These are phyloP conservation scores for Apamea sordens DNA, from an alignment of 2,888 invertebrate genomes.

Conservation along the genomic window DNA sequence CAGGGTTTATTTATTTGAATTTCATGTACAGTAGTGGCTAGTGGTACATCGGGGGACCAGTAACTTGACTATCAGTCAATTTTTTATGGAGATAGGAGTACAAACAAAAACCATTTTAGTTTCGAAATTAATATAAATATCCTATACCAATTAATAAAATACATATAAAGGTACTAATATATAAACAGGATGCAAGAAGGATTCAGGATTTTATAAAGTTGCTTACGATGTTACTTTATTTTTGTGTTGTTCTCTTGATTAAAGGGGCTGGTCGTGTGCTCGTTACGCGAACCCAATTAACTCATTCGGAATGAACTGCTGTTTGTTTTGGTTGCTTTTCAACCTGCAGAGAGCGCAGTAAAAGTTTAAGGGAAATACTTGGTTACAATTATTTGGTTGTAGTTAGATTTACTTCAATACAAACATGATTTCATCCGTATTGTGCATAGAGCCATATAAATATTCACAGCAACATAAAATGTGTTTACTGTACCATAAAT, in stretches of 20 bases:
- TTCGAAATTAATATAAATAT: not conserved
- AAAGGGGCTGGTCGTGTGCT: constrained; percentile 11
- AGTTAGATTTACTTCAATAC: not conserved
- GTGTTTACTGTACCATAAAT: constrained; percentile 22
- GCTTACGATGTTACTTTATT: not conserved
- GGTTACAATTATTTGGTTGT: not conserved
- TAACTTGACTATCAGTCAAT: not conserved
- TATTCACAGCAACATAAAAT: constrained; percentile 15
- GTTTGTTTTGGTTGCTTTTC: constrained; percentile 34
- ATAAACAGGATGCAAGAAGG: not conserved
- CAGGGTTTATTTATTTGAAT: not conserved
- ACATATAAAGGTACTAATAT: not conserved
- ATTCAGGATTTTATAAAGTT: not conserved
- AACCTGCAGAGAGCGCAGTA: not conserved
- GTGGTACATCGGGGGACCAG: not conserved
- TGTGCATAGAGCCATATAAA: not conserved
- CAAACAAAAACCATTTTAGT: not conserved
- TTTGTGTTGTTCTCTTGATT: constrained; percentile 20
- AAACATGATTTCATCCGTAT: not conserved
- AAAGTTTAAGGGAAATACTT: not conserved
- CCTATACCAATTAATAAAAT: not conserved
- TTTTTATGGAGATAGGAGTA: not conserved
- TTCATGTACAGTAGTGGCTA: not conserved
- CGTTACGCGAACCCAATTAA: constrained; percentile 34
- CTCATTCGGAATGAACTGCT: constrained; percentile 19